A percentile compares a stretch with the other conserved stretches of the same genome.
Evolutionary conservation across 1,140 invertebrate genomes (phyloP).

Genomic region (Coenobita brevimanus): DNA sequence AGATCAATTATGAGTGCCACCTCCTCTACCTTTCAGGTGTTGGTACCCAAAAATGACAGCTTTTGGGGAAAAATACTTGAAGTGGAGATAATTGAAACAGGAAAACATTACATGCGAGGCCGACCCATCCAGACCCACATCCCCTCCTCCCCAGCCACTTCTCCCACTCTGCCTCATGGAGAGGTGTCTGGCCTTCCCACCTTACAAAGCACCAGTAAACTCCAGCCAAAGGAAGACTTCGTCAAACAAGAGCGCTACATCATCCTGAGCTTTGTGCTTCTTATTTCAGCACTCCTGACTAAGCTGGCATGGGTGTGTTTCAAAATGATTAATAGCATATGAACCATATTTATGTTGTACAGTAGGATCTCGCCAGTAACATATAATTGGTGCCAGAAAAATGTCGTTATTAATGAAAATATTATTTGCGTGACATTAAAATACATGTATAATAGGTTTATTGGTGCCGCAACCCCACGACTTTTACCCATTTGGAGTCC

Average conservation of each 20-base stretch:
- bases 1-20: not conserved
- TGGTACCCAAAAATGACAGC: constrained; percentile 85
- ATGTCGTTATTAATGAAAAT: too few species aligned
- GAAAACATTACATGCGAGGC: constrained; percentile 90
- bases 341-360: too few species aligned
- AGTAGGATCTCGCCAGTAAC: too few species aligned
- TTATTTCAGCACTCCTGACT: constrained; percentile 60
- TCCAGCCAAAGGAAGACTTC: constrained; percentile 36
- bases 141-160: constrained; percentile 41
- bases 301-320: constrained; percentile 65
- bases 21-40: constrained; percentile 75
- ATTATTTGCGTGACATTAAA: too few species aligned
- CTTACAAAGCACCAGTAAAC: not conserved
- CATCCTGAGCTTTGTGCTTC: constrained; percentile 61
- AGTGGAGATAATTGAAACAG: constrained; percentile 84
- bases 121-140: constrained; percentile 74
- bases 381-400: too few species aligned
- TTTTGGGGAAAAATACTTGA: constrained; percentile 88
- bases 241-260: constrained; percentile 61
- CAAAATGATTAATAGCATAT: constrained; percentile 59
- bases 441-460: too few species aligned
- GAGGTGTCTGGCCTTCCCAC: constrained; percentile 36
- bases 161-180: constrained; percentile 44
- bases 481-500: too few species aligned
- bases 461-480: too few species aligned